Evolutionary conservation across 2,888 invertebrate species (phyloP), one percentile per base, ranked within the genome.

Genomic region (Conops quadrifasciatus): DNA sequence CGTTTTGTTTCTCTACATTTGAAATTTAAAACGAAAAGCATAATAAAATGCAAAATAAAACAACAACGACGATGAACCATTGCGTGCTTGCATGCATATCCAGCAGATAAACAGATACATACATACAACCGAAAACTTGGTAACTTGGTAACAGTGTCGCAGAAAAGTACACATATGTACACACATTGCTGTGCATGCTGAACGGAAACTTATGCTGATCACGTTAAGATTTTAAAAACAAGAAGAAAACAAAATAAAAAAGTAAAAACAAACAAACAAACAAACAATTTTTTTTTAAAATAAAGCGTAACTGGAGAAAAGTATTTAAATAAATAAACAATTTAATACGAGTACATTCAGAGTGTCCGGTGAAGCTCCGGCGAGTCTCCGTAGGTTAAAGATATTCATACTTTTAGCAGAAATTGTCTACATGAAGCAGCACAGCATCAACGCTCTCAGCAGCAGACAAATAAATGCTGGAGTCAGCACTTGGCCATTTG

Each of bases 11-110:
- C 45, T 30, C 45, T 58, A n/a, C 30, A 28, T 67, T 58, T 43
- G 67, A 59, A 60, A 67, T 59, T 68, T 43, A 68, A 68, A 62
- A 60, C 51, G 24, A 19, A 21, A n/a, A 4, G 13, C 51, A 24
- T n/a, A 45, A 28, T n/a, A 28, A 66, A 67, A 43, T 11, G 66
- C 43, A 36, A 24, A 63, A 63, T 15, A 60, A 36, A 62, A 62
- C 51, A 66, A 43, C 56, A 56, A 43, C 51, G 4, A 26, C 24
- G 63, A 26, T 13, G 26, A 47, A 36, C 36, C 36, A 7, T 4
- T 63, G 24, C 26, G 16, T 63, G 63, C 45, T 43, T 26, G n/a
- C 28, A n/a, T 43, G 62, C 62, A 45, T 63, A 63, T 63, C 45
- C 47, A 63, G 5, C 21, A 66, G 51, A 66, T 19, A 66, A n/a